These are phyloP conservation scores for Pollenia angustigena DNA, from an alignment of 2,888 invertebrate genomes.

Conservation along the genomic window DNA sequence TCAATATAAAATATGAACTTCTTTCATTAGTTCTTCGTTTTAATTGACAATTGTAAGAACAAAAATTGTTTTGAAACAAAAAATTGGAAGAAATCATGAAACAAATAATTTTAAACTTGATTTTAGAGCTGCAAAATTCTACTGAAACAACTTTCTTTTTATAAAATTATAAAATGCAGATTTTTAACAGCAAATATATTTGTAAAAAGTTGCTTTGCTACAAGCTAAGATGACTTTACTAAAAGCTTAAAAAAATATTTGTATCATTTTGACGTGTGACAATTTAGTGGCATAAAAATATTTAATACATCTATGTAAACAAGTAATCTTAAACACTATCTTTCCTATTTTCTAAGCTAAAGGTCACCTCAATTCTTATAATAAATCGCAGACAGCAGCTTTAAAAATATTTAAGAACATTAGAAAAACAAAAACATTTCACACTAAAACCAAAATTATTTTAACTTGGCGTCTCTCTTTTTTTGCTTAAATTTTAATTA, in stretches of 20 bases:
- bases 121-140: background rate
- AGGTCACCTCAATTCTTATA: background rate
- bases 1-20: constrained; percentile 13
- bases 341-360: constrained; percentile 11
- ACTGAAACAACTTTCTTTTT: background rate
- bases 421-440: background rate
- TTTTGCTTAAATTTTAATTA: background rate
- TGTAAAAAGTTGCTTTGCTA: too few relatives aligned
- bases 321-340: background rate
- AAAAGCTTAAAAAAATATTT: too few relatives aligned
- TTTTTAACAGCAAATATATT: too few relatives aligned
- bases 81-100: background rate
- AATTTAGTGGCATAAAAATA: background rate
- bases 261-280: too few relatives aligned
- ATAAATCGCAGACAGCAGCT: background rate
- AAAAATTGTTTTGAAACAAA: background rate
- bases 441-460: background rate
- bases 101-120: background rate
- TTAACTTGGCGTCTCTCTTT: background rate
- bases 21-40: background rate
- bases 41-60: background rate
- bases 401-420: background rate
- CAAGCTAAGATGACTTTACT: too few relatives aligned
- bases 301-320: background rate
- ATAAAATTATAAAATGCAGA: too few relatives aligned